A percentile compares a stretch with the other conserved stretches of the same genome.
phyloP scores from a whole-genome alignment of 2,797 vertebrate genomes.

The Crenichthys baileyi region DNA sequence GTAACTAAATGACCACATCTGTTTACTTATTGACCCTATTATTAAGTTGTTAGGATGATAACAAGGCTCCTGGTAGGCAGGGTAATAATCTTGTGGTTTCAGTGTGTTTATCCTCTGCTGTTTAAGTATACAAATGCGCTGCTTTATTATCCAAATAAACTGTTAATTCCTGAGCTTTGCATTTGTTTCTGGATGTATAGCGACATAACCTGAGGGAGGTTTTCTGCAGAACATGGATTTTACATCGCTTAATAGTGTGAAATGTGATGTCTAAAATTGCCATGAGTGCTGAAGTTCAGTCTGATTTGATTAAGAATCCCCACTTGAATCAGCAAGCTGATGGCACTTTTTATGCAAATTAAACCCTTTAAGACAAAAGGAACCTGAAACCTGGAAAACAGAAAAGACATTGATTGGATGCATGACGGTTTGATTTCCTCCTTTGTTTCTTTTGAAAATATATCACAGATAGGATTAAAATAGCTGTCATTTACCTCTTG shows the following conservation, averaged over 20 bases:
- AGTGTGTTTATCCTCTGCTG: background rate
- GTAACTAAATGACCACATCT: background rate
- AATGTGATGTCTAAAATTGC: background rate
- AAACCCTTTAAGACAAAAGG: background rate
- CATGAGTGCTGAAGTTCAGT: background rate
- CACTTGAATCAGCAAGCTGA: background rate
- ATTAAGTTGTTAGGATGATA: background rate
- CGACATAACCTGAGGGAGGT: background rate
- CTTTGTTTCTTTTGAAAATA: background rate
- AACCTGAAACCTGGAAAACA: background rate
- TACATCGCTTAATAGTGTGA: background rate
- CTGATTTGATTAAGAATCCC: constrained; percentile 1
- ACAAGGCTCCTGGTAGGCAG: background rate
- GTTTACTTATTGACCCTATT: background rate
- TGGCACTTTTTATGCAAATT: background rate
- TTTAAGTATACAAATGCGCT: background rate
- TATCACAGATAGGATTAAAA: background rate
- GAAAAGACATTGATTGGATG: background rate
- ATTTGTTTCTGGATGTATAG: background rate
- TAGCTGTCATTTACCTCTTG: background rate
- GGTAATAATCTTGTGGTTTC: background rate
- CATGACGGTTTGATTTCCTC: background rate
- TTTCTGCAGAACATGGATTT: background rate
- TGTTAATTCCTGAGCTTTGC: background rate
- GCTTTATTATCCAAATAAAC: background rate